Conservation (phyloP, 2,888 invertebrate genomes). For the Hecatera dysodea region DNA sequence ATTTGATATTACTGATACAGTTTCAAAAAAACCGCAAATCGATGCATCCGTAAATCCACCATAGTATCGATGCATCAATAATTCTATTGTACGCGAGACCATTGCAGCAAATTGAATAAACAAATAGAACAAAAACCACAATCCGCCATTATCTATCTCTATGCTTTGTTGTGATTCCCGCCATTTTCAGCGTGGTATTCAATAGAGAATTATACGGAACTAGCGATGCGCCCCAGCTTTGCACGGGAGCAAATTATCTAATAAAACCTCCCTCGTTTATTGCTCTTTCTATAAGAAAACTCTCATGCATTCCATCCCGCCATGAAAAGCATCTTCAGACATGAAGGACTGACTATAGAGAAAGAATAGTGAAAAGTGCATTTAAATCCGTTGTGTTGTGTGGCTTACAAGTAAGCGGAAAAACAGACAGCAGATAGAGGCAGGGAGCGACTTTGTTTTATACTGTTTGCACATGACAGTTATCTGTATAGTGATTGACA, state of each 20-base stretch:
- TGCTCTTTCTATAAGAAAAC: no score
- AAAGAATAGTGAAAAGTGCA: no score
- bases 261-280: not conserved
- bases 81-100: conserved; percentile 19
- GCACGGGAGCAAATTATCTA: not conserved
- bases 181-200: conserved; percentile 2
- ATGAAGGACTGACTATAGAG: no score
- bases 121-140: conserved; percentile 32
- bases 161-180: conserved; percentile 21
- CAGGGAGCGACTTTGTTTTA: no score
- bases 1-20: not conserved
- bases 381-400: no score
- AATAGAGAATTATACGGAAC: not conserved
- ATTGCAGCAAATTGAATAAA: conserved; percentile 38
- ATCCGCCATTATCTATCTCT: conserved; percentile 13
- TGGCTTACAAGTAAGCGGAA: no score
- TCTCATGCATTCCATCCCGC: no score
- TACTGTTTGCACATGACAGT: no score
- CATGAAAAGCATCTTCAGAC: no score
- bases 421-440: no score
- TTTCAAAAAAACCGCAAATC: conserved; percentile 41
- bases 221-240: not conserved
- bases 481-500: not conserved
- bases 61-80: conserved; percentile 27
- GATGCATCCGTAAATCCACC: conserved; percentile 7